Percentiles rank a stretch among this genome's conserved stretches.
Conservation (phyloP, 2,888 invertebrate genomes). For the Sinotaia quadrata region DNA sequence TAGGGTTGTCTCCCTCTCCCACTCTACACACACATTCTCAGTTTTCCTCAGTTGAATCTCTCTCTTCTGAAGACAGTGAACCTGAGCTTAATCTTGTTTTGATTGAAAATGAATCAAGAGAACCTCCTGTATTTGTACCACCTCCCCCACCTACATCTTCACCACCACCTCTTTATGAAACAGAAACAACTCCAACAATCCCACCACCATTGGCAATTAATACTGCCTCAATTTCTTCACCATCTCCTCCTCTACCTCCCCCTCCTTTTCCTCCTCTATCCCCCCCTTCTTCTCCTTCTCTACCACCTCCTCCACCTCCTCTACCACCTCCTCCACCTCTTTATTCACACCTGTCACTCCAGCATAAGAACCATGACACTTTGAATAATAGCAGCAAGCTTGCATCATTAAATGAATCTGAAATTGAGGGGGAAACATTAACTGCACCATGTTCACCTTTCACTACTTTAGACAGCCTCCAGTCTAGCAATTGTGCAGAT, state of each 20-base stretch:
- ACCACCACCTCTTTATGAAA: background rate
- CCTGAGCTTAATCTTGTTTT: background rate
- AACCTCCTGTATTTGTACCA: constrained; percentile 2
- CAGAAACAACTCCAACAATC: background rate
- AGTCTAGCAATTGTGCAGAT: no score
- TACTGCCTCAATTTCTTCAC: background rate
- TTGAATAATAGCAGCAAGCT: no score
- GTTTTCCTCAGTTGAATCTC: background rate
- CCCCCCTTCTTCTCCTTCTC: no score
- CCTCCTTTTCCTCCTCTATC: no score
- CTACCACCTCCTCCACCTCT: background rate
- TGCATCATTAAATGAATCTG: no score
- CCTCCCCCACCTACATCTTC: constrained; percentile 10
- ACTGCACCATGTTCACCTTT: no score
- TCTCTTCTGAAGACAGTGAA: background rate
- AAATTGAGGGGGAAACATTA: no score
- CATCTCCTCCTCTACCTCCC: background rate
- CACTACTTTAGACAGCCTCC: no score
- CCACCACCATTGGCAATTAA: background rate
- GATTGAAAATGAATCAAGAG: background rate
- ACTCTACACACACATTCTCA: background rate
- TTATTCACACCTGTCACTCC: no score
- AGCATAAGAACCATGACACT: no score
- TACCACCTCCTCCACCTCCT: background rate
- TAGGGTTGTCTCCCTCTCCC: constrained; percentile 3